These are phyloP conservation scores for Catharus fuscescens DNA, from an alignment of 2,113 vertebrate genomes.

Conservation along the genomic window DNA sequence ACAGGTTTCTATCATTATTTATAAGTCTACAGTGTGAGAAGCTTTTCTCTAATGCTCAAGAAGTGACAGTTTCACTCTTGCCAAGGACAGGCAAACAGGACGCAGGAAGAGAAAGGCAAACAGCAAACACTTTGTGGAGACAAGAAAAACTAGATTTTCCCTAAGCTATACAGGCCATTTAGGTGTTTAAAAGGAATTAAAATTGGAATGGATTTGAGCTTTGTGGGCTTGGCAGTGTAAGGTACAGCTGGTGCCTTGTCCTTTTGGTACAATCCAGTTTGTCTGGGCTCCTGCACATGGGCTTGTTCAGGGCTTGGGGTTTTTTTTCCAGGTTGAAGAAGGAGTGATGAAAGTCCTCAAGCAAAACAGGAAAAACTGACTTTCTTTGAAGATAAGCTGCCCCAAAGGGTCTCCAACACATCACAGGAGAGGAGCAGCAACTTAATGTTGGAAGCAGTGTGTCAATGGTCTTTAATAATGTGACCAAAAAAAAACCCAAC, in stretches of 20 bases:
- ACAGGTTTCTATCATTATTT: conserved; percentile 55
- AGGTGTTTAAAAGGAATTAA: not conserved
- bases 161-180: not conserved
- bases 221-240: not conserved
- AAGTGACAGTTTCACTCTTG: not conserved
- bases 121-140: not conserved
- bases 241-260: not conserved
- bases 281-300: not conserved
- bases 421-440: not conserved
- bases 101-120: not conserved
- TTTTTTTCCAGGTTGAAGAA: not conserved
- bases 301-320: not conserved
- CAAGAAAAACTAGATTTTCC: not conserved
- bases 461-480: not conserved
- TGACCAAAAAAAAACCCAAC: not conserved
- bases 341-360: not conserved
- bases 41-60: conserved; percentile 11
- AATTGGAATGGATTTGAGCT: not conserved
- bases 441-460: not conserved
- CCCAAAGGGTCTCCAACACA: not conserved
- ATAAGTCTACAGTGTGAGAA: not conserved
- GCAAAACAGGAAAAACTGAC: not conserved
- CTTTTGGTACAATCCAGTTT: not conserved
- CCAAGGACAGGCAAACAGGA: not conserved
- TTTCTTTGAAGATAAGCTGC: not conserved